Base-by-base conservation (phyloP, 1,140 invertebrate species). In the Drosophila dunni region DNA sequence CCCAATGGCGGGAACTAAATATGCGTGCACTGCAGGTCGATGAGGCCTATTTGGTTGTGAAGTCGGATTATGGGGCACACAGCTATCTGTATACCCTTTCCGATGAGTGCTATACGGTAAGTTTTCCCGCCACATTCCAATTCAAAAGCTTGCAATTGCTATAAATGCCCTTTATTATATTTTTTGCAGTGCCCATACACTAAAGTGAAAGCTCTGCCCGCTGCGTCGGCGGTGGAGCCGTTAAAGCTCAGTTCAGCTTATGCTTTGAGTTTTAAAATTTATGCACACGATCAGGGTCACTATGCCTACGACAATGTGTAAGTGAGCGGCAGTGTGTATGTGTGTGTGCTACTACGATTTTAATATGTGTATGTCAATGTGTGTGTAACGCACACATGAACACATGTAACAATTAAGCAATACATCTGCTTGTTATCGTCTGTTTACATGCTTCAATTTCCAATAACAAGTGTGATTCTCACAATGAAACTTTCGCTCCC, bases 301-400 rank as follows among this genome's bases (percentile, higher is more conserved):
- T 93, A 67, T 90, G 93, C 76, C 94, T 93, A 85, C 93, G 94
- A 73, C 90, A 95, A 83, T 93, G 94, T 64, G 93, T 94, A 60
- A 92, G 91, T 71, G 94, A 94, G 84, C 85, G 93, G 53, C 24
- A 11, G 45, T 54, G 51, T 50, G 6, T 42, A 1, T 51, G 33
- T 60, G 17, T 69, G 17, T 20, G 40, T 46, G 38, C 40, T 63
- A 46, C 13, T 58, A 45, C 40, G 40, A 42, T 42, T 10, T 13
- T 13, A 42, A 11, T 42, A 42, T 10, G 10, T 40, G 10, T 7
- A 42, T n/a, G n/a, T n/a, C n/a, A n/a, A n/a, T n/a, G n/a, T n/a
- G n/a, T 10, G 10, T 40, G 10, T 7, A 42, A 13, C 15, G 36
- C 24, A 29, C 24, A 29, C 24, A 29, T 29, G 5, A 29, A 29